A percentile compares a stretch with the other conserved stretches of the same genome.
Evolutionary conservation across 2,113 vertebrate species (phyloP).

Genomic region (Syngnathus scovelli): DNA sequence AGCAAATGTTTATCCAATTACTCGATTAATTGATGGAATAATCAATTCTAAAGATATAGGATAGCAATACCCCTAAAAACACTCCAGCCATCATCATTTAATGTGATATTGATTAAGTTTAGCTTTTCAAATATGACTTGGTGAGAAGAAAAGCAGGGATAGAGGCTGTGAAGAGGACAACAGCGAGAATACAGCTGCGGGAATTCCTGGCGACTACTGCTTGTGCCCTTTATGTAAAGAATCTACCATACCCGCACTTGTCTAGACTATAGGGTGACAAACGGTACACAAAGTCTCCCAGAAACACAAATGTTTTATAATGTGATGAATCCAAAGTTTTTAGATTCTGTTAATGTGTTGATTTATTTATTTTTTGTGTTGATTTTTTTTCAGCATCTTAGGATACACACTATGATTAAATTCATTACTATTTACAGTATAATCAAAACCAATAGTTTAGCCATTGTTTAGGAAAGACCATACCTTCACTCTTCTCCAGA

Average conservation of each 20-base stretch:
- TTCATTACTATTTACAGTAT: too few relatives aligned
- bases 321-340: background rate
- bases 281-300: background rate
- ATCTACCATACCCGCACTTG: background rate
- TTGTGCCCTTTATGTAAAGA: background rate
- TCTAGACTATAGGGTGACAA: background rate
- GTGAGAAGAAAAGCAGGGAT: too few relatives aligned
- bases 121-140: background rate
- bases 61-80: too few relatives aligned
- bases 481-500: slow-evolving; percentile 96
- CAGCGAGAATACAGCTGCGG: background rate
- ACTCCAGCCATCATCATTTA: background rate
- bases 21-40: too few relatives aligned
- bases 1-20: too few relatives aligned
- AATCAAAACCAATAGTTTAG: too few relatives aligned
- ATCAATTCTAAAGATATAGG: too few relatives aligned
- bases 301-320: background rate
- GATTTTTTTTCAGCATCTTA: too few relatives aligned
- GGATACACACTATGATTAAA: too few relatives aligned
- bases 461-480: background rate
- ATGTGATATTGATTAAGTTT: background rate
- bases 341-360: too few relatives aligned
- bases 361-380: too few relatives aligned
- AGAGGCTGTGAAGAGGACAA: background rate
- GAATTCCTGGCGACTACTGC: background rate